Evolutionary conservation across 2,888 invertebrate genomes (phyloP).

Genomic region (Craniophora ligustri): DNA sequence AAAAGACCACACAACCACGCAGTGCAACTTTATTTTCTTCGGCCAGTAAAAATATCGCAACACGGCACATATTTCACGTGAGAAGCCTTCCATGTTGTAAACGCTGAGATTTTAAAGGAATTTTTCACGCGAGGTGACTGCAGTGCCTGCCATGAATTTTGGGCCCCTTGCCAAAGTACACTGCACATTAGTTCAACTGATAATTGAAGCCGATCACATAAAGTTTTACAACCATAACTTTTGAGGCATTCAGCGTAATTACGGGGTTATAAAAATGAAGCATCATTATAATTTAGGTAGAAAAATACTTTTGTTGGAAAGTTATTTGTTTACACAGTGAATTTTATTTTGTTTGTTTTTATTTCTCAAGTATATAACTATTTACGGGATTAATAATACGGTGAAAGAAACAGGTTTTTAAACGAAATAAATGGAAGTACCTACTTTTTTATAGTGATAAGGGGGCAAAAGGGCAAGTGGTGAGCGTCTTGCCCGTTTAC

Average conservation of each 20-base stretch:
- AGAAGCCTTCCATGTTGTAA: conserved; percentile 26
- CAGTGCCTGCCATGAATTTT: conserved; percentile 38
- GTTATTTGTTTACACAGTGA: too few species aligned
- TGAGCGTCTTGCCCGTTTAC: too few species aligned
- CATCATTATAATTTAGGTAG: too few species aligned
- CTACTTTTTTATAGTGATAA: too few species aligned
- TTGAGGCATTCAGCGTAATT: background rate
- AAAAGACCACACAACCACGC: too few species aligned
- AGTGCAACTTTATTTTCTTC: background rate
- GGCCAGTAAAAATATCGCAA: conserved; percentile 8
- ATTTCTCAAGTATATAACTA: too few species aligned
- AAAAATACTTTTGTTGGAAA: too few species aligned
- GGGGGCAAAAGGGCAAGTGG: too few species aligned
- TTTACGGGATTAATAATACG: too few species aligned
- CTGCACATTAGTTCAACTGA: conserved; percentile 32
- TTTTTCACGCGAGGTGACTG: conserved; percentile 26
- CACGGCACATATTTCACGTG: conserved; percentile 27
- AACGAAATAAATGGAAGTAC: too few species aligned
- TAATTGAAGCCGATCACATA: conserved; percentile 34
- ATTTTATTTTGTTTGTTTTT: too few species aligned
- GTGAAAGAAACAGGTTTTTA: too few species aligned
- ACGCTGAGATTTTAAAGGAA: conserved; percentile 38
- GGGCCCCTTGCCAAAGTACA: conserved; percentile 41
- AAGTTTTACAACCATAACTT: background rate
- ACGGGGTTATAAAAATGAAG: background rate